Evolutionary conservation across 2,797 vertebrate species (phyloP), one percentile per base, ranked within the genome.

Genomic region (Thripadectes ignobilis): DNA sequence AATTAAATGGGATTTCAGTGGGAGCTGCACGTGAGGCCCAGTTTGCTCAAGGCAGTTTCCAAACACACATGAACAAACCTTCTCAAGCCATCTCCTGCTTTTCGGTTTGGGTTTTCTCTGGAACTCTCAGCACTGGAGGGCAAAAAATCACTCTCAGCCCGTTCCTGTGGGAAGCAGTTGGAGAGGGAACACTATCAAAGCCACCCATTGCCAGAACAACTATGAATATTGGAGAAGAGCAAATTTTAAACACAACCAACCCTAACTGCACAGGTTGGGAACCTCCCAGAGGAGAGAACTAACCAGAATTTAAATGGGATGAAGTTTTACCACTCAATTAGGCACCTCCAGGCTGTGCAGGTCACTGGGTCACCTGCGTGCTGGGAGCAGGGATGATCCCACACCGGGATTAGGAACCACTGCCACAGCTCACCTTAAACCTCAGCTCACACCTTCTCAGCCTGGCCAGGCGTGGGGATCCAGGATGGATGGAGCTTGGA

Each of bases 201-300:
- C 13, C 55, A 61, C 38, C 20, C 80, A 2, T 7, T 9, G 10
- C 2, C 34, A 12, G 22, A 19, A 55, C 12, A 41, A 63, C 21
- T 6, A 18, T 0, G 0, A 27, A 36, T 0, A 6, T 3, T 21
- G 3, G 9, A 38, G 38, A 4, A 52, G 27, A 38, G 32, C 18
- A 46, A 39, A 20, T 2, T 1, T 15, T 7, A 20, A 55, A 30
- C 71, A 18, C 13, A 43, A 36, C 36, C 57, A 12, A 63, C 49
- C 49, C 49, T 6, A 21, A 76, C 3, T n/a, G 55, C 55, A 48
- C 0, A 0, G 30, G 17, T 23, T 30, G 4, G 61, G 39, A 54
- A 74, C 2, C 26, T 74, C 39, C 26, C 7, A 1, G 22, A 43
- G n/a, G 3, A 49, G 11, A 6, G 12, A 16, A 10, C 11, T 4